Evolutionary conservation across 1,140 invertebrate species (phyloP), one percentile per base, ranked within the genome.

Genomic region (Oryzaephilus surinamensis): DNA sequence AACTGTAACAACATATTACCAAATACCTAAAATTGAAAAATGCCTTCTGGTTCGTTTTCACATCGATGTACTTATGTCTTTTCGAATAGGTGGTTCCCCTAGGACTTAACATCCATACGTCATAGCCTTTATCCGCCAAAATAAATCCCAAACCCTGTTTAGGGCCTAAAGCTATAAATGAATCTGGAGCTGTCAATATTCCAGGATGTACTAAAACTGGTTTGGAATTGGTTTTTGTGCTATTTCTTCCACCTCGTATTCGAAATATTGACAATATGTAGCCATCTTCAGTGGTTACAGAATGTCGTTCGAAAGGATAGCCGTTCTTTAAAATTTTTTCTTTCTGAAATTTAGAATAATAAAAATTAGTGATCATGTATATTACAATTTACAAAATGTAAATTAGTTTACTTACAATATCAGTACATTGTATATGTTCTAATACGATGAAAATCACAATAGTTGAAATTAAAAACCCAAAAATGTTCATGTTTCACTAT

Each of bases 61-160:
- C 64, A 48, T 72, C 53, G 4, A 71, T n/a, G n/a, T 38, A 2
- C 50, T 53, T 13, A 63, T 57, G 57, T 80, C 77, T n/a, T 64
- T 61, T 8, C 67, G 58, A 1, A 74, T 48, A 80, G 78, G 13
- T 57, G 61, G 43, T 72, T 81, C 0, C 80, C 79, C 24, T 80
- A 62, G 4, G 63, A 61, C 50, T 84, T 84, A 0, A 74, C 41
- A 82, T 53, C 79, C 79, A 84, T 0, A 87, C 82, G 52, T 87
- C 84, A 47, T 74, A 87, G 17, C 81, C 81, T 38, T 60, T 60
- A 58, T 83, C 76, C 4, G 75, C 72, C 6, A 84, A 59, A 18
- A 77, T 60, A 45, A 74, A 81, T 8, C 54, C 79, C 77, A 52
- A 13, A 51, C 62, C 61, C 10, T 31, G n/a, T n/a, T n/a, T n/a